These are phyloP conservation scores for Anguilla obscura DNA, from an alignment of 2,797 vertebrate genomes.

Conservation along the genomic window DNA sequence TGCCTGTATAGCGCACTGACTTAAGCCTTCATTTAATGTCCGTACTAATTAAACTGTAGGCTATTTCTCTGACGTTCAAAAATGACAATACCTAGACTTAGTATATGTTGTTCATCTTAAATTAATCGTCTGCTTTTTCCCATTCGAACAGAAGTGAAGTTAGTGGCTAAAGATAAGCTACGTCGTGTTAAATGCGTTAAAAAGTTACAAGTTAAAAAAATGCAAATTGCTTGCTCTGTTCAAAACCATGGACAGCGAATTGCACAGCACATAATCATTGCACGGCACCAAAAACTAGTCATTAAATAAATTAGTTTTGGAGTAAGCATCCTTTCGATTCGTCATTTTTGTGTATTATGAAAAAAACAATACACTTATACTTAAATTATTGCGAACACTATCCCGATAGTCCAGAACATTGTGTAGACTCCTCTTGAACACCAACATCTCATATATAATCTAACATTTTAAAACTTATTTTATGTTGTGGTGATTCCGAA, in stretches of 20 bases:
- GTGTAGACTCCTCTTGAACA: not conserved
- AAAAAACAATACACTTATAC: too few relatives aligned
- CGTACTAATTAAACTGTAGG: not conserved
- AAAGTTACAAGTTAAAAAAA: not conserved
- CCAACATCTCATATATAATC: not conserved
- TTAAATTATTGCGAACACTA: not conserved
- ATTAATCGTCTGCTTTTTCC: not conserved
- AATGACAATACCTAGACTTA: not conserved
- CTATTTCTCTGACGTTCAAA: not conserved
- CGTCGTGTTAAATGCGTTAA: not conserved
- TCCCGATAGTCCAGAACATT: not conserved
- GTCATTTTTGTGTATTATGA: not conserved
- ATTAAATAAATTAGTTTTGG: not conserved
- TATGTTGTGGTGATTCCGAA: not conserved
- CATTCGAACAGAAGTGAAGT: not conserved
- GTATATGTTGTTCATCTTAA: not conserved
- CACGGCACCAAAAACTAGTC: not conserved
- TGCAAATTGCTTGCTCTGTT: constrained; percentile 33
- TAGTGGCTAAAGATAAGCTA: not conserved
- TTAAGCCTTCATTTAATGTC: not conserved
- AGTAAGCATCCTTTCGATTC: not conserved
- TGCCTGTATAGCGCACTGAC: not conserved
- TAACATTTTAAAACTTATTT: not conserved
- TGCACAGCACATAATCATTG: not conserved
- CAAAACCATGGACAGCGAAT: constrained; percentile 76